Conservation (phyloP, 2,888 invertebrate species). For the Megaustenia siamemsis region DNA sequence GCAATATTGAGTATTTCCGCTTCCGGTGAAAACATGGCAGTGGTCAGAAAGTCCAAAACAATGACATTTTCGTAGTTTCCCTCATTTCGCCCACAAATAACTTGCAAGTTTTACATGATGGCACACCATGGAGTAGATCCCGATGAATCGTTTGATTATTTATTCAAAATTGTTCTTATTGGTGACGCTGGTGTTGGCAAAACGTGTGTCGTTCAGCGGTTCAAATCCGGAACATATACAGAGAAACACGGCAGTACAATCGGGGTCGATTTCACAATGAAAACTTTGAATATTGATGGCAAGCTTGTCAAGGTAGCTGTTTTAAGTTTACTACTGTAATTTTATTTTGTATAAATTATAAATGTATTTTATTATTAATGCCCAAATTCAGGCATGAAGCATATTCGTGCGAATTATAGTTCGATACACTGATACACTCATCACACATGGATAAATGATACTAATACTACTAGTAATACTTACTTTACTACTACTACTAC, state of each 20-base stretch:
- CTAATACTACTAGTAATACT: too few species aligned
- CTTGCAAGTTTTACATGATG: conserved; percentile 57
- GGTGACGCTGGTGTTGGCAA: conserved; percentile 86
- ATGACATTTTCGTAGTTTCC: not conserved
- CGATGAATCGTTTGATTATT: conserved; percentile 89
- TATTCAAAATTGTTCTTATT: conserved; percentile 96
- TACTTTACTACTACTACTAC: too few species aligned
- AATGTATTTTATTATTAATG: too few species aligned
- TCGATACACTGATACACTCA: too few species aligned
- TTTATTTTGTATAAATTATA: too few species aligned
- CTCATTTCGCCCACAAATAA: not conserved
- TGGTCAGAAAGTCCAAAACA: not conserved
- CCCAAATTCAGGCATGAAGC: too few species aligned
- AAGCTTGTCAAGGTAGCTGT: conserved; percentile 92
- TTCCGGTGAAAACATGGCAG: conserved; percentile 38
- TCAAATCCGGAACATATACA: conserved; percentile 96
- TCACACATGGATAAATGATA: too few species aligned
- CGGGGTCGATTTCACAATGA: conserved; percentile 99
- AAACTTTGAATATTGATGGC: conserved; percentile 94
- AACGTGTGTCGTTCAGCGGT: conserved; percentile 96
- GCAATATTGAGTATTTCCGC: not conserved
- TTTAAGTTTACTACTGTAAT: too few species aligned
- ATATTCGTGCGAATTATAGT: too few species aligned
- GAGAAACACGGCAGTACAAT: conserved; percentile 96
- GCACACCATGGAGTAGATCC: conserved; percentile 73